Percentiles rank a stretch among this genome's conserved stretches.
These are phyloP conservation scores for Erebia ligea DNA, from an alignment of 2,888 invertebrate genomes.

Conservation along the genomic window DNA sequence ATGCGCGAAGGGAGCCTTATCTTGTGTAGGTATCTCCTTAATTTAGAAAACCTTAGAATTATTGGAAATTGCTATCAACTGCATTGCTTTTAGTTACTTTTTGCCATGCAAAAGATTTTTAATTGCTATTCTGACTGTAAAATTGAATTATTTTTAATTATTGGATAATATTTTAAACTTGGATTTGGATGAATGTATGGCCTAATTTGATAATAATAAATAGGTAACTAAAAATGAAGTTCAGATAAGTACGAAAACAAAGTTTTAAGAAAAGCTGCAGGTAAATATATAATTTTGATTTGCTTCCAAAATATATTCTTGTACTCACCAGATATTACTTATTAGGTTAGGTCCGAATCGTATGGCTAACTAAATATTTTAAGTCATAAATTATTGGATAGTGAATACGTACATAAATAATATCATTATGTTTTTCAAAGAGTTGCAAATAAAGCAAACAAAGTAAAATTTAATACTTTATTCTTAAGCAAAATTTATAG, in stretches of 20 bases:
- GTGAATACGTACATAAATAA: too few relatives aligned
- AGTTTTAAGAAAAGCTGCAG: too few relatives aligned
- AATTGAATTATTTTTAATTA: not conserved
- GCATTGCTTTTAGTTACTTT: too few relatives aligned
- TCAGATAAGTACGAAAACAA: too few relatives aligned
- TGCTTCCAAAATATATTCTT: not conserved
- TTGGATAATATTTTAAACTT: not conserved
- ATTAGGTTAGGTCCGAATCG: not conserved
- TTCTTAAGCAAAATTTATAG: slow-evolving; percentile 59
- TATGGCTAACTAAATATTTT: too few relatives aligned
- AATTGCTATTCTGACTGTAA: not conserved
- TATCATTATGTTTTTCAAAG: too few relatives aligned
- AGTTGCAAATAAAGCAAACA: not conserved
- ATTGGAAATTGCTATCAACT: too few relatives aligned
- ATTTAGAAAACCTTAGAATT: not conserved
- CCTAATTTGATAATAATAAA: not conserved
- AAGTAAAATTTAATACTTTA: not conserved
- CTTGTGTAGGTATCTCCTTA: too few relatives aligned
- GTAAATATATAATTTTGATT: not conserved
- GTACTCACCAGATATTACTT: not conserved
- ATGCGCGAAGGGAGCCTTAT: too few relatives aligned
- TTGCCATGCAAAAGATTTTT: too few relatives aligned
- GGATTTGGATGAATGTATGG: not conserved
- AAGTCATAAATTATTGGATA: too few relatives aligned
- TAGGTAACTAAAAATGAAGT: not conserved